Percentiles rank a stretch among this genome's conserved stretches.
phyloP scores from a whole-genome alignment of 2,113 vertebrate species.

The Tachysurus fulvidraco region DNA sequence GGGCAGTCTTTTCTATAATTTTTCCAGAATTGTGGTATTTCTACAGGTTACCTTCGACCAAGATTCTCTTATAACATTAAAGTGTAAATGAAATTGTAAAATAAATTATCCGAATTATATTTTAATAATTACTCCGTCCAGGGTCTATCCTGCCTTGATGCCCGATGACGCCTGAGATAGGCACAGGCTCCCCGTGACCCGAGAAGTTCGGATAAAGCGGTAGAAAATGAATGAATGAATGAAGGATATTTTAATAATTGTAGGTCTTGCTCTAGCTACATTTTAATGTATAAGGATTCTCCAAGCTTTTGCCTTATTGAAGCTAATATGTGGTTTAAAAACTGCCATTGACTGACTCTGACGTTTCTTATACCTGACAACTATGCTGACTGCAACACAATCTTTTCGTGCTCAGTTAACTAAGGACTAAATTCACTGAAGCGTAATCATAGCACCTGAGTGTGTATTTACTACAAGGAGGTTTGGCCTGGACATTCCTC shows the following conservation, averaged over 20 bases:
- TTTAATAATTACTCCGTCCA: background rate
- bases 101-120: background rate
- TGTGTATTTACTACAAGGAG: conserved; percentile 62
- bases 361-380: background rate
- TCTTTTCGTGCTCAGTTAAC: background rate
- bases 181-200: too few species aligned
- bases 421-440: conserved; percentile 58
- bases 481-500: conserved; percentile 60
- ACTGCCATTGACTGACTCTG: background rate
- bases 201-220: too few species aligned
- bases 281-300: conserved; percentile 12
- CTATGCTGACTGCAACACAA: conserved; percentile 32
- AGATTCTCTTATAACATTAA: background rate
- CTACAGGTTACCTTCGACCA: background rate
- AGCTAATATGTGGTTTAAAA: background rate
- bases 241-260: background rate
- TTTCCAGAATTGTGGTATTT: background rate
- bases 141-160: too few species aligned
- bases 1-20: too few species aligned
- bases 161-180: too few species aligned
- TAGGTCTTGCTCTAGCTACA: background rate
- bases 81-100: background rate
- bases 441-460: conserved; percentile 64
- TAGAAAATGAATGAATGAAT: too few species aligned
- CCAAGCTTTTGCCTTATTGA: background rate